Conservation (phyloP, 1,140 invertebrate genomes). For the Nixonia krombeini region DNA sequence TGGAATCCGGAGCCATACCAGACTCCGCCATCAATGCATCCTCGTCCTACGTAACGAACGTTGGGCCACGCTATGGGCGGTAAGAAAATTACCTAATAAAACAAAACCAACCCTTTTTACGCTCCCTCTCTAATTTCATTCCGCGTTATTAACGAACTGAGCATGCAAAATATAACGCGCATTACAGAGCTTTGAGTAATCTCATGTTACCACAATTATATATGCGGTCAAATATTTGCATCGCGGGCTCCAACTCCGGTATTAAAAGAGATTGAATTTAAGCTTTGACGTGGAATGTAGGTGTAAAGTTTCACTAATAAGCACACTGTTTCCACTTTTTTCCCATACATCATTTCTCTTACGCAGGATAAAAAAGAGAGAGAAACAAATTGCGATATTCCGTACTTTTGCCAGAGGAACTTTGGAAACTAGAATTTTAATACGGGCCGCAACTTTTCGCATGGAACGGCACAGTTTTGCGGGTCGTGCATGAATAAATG, state of each 20-base stretch:
- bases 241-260: too few relatives aligned
- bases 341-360: too few relatives aligned
- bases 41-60: slow-evolving; percentile 77
- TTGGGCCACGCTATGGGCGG: slow-evolving; percentile 78
- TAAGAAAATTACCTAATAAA: slow-evolving; percentile 59
- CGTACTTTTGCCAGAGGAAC: slow-evolving; percentile 9
- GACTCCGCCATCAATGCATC: slow-evolving; percentile 77
- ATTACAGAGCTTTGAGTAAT: too few relatives aligned
- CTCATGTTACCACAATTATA: too few relatives aligned
- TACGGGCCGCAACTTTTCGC: slow-evolving; percentile 15
- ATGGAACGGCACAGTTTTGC: slow-evolving; percentile 13
- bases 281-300: too few relatives aligned
- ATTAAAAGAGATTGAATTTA: too few relatives aligned
- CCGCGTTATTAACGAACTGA: not conserved
- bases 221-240: too few relatives aligned
- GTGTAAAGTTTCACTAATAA: too few relatives aligned
- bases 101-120: not conserved
- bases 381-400: too few relatives aligned
- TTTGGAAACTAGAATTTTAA: slow-evolving; percentile 21
- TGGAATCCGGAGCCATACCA: slow-evolving; percentile 78
- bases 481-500: slow-evolving; percentile 21
- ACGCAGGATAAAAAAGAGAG: too few relatives aligned
- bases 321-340: too few relatives aligned
- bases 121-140: not conserved
- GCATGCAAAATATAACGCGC: too few relatives aligned